These are phyloP conservation scores for Digitonthophagus gazella DNA, from an alignment of 2,888 invertebrate genomes.

Conservation along the genomic window DNA sequence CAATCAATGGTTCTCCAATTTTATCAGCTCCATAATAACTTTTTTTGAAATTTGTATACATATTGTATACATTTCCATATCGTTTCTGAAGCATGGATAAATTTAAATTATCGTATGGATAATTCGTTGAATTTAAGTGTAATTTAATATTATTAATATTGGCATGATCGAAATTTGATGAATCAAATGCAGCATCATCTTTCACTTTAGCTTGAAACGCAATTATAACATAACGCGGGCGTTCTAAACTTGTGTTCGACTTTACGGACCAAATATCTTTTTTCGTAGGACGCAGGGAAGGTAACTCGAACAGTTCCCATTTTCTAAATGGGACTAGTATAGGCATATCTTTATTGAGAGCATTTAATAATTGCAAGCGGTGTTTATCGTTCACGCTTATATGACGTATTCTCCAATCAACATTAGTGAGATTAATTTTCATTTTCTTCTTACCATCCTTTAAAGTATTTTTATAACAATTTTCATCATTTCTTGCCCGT, in stretches of 20 bases:
- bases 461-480: constrained; percentile 32
- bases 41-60: not conserved
- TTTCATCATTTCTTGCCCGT: constrained; percentile 33
- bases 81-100: constrained; percentile 11
- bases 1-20: not conserved
- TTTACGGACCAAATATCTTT: no score
- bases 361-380: constrained; percentile 33
- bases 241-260: constrained; percentile 10
- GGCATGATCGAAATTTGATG: constrained; percentile 33
- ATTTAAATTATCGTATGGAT: constrained; percentile 14
- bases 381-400: constrained; percentile 36
- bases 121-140: no score
- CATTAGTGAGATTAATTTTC: constrained; percentile 21
- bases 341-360: constrained; percentile 1
- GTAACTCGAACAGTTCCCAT: no score
- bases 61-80: constrained; percentile 5
- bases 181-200: not conserved
- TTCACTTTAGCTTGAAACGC: constrained; percentile 22
- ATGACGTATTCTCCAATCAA: constrained; percentile 33
- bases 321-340: constrained; percentile 35
- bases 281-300: no score
- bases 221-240: constrained; percentile 22
- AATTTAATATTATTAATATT: no score
- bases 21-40: not conserved
- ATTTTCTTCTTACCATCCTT: constrained; percentile 16